Evolutionary conservation across 2,888 invertebrate species (phyloP).

Genomic region (Cryptops parisi): DNA sequence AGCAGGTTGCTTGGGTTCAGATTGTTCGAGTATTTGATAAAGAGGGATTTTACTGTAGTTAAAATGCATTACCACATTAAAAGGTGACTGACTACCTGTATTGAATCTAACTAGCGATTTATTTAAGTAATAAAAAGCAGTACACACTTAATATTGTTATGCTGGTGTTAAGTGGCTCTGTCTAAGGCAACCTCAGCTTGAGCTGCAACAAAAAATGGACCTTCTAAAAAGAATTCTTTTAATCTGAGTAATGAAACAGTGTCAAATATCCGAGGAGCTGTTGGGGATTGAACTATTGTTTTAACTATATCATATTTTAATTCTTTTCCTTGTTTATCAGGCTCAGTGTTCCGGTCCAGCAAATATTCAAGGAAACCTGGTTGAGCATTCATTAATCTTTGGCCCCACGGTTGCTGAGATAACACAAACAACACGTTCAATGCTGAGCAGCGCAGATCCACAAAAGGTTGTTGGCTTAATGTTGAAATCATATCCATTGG

Average conservation of each 20-base stretch:
- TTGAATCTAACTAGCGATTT: no score
- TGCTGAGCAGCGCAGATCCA: constrained; percentile 56
- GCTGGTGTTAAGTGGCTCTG: constrained; percentile 38
- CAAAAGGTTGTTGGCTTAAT: constrained; percentile 61
- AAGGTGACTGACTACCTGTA: no score
- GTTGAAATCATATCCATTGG: constrained; percentile 47
- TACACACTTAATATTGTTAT: no score
- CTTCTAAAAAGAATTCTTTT: constrained; percentile 54
- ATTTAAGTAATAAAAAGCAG: no score
- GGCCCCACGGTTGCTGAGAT: constrained; percentile 62
- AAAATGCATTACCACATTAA: no score
- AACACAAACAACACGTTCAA: constrained; percentile 50
- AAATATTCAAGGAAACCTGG: constrained; percentile 66
- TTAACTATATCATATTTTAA: constrained; percentile 57
- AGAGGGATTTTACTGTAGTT: no score
- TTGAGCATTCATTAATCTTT: constrained; percentile 50
- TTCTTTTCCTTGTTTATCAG: constrained; percentile 55
- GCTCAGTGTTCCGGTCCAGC: constrained; percentile 54
- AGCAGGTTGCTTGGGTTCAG: no score
- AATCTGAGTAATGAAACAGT: constrained; percentile 44
- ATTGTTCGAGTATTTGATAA: no score
- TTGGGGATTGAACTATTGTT: constrained; percentile 39
- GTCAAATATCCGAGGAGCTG: constrained; percentile 42
- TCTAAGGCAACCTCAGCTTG: constrained; percentile 61
- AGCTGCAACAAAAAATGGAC: constrained; percentile 58